Evolutionary conservation across 2,888 invertebrate genomes (phyloP), one percentile per base, ranked within the genome.

Genomic region (Cerastoderma edule): DNA sequence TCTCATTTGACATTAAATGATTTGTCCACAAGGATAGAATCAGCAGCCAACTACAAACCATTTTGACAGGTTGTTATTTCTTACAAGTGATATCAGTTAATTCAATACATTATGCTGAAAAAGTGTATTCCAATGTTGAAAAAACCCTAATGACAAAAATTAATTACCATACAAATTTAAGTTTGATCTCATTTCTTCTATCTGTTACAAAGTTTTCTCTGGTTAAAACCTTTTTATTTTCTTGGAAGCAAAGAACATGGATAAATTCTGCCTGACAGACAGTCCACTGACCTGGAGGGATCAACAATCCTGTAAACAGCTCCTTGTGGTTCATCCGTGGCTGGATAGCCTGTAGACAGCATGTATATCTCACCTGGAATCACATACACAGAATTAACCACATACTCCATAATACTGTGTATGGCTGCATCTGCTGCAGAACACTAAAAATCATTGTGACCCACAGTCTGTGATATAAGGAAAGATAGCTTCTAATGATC

Each of bases 351-450:
- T 5, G 86, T 84, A 10, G 85, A 83, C 57, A 87, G 65, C 85
- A 87, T 80, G 72, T 87, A 87, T 8, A 86, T 50, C 72, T 87
- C 87, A 53, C 87, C 87, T 87, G 63, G 54, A 60, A 56, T 30
- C 28, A 32, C 5, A 56, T n/a, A 50, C 10, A 46, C 16, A 46
- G 46, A 46, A n/a, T 46, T 46, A 46, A 46, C 5, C 1, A 1
- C n/a, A 2, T 3, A 16, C 5, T n/a, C 16, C 1, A 46, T n/a
- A 39, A 39, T 39, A 39, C 39, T 39, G 10, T 8, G 16, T 39
- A 10, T 10, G 8, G 16, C 16, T 39, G 39, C 16, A 8, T 53
- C 13, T n/a, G 22, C 6, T 53, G 53, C n/a, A 53, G 8, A 53
- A 8, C n/a, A 22, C 8, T 39, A 39, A 10, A 10, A 8, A 39